Percentiles rank a stretch among this genome's conserved stretches.
Conservation (phyloP, 1,140 invertebrate species). For the Meloidogyne chitwoodi region DNA sequence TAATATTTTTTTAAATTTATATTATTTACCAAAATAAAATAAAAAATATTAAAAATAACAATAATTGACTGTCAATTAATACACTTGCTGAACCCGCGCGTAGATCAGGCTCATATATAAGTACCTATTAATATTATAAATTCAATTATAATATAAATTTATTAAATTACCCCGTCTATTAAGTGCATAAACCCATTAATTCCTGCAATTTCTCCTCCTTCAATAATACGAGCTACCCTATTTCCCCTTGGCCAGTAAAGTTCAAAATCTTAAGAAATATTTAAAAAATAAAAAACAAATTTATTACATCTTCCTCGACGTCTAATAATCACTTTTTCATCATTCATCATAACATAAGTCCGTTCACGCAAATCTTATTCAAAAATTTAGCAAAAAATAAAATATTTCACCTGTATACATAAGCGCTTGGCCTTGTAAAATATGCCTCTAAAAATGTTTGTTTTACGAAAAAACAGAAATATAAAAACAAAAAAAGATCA, state of each 20-base stretch:
- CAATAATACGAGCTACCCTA: constrained; percentile 51
- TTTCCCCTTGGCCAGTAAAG: constrained; percentile 59
- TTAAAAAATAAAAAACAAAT: not conserved
- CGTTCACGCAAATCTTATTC: constrained; percentile 47
- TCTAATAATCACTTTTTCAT: constrained; percentile 59
- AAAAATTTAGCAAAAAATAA: not conserved
- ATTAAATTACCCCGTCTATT: constrained; percentile 32
- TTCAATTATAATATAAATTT: not conserved
- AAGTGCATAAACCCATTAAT: constrained; percentile 58
- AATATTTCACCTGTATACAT: constrained; percentile 43
- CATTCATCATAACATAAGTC: constrained; percentile 60
- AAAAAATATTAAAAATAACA: not conserved
- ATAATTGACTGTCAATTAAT: not conserved
- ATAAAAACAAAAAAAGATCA: too few relatives aligned
- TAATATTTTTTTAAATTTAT: too few relatives aligned
- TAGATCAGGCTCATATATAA: constrained; percentile 50
- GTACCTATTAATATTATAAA: constrained; percentile 9
- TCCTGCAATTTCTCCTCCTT: constrained; percentile 59
- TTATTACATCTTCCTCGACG: constrained; percentile 55
- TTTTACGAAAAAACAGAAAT: too few relatives aligned
- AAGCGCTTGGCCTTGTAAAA: constrained; percentile 56
- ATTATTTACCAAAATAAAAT: not conserved
- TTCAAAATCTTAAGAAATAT: constrained; percentile 54
- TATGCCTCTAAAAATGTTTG: constrained; percentile 31
- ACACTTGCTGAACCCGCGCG: constrained; percentile 19